Base-by-base conservation (phyloP, 2,797 vertebrate genomes). In the Acrossocheilus fasciatus region DNA sequence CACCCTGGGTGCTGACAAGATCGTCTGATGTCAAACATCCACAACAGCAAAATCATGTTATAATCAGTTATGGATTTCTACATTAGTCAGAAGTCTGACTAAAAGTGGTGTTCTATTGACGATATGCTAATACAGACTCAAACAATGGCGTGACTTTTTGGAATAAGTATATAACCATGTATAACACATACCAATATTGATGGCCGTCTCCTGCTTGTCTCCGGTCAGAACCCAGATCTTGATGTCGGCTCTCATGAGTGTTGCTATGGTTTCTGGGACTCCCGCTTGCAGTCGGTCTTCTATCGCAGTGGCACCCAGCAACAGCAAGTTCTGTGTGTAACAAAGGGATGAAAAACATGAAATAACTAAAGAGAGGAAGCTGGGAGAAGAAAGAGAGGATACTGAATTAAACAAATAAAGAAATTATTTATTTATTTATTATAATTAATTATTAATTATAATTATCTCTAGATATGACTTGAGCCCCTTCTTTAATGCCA, bases 181-280 rank as follows among this genome's bases (percentile, higher is more conserved):
- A 52, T 17, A 43, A 81, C 43, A 73, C 83, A 43, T 34, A 83
- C 98, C 98, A 91, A 99, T 99, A 89, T 99, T 99, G 75, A 99
- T 96, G 89, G 98, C 98, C 0, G 98, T 99, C 94, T 99, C 98
- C 92, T 98, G 98, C 89, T 99, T 99, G 94, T 99, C 98, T 75
- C 98, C 98, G 0, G 98, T 99, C 92, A 99, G 95, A 90, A 99
- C 96, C 98, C 98, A 99, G 88, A 99, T 99, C 94, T 98, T 98
- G 90, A 99, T 99, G 92, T 97, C 96, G 26, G 98, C 98, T 92
- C 94, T 97, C 92, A 98, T 96, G 87, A 99, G 94, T 3, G 98
- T 98, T 88, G 97, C 94, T 91, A 99, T 99, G 84, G 98, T 99
- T 94, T 99, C 98, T 1, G 98, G 98, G 87, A 99, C 98, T 20